These are phyloP conservation scores for Solenopsis fugax DNA, from an alignment of 1,140 invertebrate genomes.

Conservation along the genomic window DNA sequence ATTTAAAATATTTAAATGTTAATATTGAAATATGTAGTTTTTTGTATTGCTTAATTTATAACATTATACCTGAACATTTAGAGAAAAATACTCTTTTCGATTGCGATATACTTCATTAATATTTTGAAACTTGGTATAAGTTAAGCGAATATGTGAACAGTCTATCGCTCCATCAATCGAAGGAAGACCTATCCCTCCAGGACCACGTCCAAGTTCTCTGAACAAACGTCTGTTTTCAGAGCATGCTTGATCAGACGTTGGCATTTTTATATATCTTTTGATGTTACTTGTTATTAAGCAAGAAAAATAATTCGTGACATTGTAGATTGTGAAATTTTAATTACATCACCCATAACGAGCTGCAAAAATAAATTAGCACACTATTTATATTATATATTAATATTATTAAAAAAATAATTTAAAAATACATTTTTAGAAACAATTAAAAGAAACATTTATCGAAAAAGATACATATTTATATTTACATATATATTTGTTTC, in stretches of 20 bases:
- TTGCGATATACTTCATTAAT: constrained; percentile 7
- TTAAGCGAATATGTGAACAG: constrained; percentile 7
- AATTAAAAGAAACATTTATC: too few relatives aligned
- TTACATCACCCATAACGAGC: not conserved
- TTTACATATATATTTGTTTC: too few relatives aligned
- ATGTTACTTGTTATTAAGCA: constrained; percentile 20
- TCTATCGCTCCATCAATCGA: not conserved
- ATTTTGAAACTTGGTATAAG: not conserved
- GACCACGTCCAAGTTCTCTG: constrained; percentile 1
- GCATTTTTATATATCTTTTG: constrained; percentile 1
- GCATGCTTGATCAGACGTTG: not conserved
- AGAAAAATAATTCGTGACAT: constrained; percentile 14
- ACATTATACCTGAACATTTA: constrained; percentile 19
- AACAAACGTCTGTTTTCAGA: constrained; percentile 25
- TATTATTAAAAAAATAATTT: too few relatives aligned
- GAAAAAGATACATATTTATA: too few relatives aligned
- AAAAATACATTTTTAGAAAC: too few relatives aligned
- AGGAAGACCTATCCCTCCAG: constrained; percentile 6
- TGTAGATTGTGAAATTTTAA: constrained; percentile 17
- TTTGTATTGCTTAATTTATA: not conserved
- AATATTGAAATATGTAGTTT: too few relatives aligned
- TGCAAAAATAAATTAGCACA: too few relatives aligned
- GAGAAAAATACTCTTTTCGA: constrained; percentile 4
- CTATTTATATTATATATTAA: too few relatives aligned
- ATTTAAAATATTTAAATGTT: too few relatives aligned